Evolutionary conservation across 2,113 vertebrate species (phyloP), one percentile per base, ranked within the genome.

Genomic region (Sarotherodon lohbergeri): DNA sequence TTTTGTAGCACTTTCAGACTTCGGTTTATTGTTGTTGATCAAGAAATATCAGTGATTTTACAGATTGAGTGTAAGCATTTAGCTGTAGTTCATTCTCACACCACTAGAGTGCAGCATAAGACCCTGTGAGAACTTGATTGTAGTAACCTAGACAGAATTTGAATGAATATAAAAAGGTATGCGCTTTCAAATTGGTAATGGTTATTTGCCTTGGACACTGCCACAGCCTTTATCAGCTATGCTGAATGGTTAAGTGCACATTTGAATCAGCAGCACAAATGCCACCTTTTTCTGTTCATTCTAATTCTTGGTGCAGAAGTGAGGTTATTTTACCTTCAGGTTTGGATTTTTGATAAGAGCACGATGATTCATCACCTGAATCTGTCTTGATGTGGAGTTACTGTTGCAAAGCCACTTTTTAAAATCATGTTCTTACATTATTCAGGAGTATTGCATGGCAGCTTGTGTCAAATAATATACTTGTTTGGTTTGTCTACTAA

Each of bases 81-180:
- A 61, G 12, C 7, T 95, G 91, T 82, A 91, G 52, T 94, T 92
- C 78, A 83, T 82, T 36, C 19, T 52, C n/a, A 56, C 27, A 56
- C 95, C 95, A 93, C 89, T 82, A 94, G 94, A 91, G 46, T 63
- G 94, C 94, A 96, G 90, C 80, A 88, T 66, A 41, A 19, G 27
- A 71, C 82, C 57, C 54, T 9, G 12, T 90, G 5, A 89, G 41
- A 63, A 34, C 3, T 10, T 6, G 6, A 16, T 29, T 29, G 7
- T 16, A 14, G 8, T 19, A 10, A 16, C 3, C 4, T n/a, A 66
- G 13, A 19, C 34, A 13, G 61, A 84, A 82, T 86, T 89, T 82
- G 54, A 87, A 84, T 84, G 66, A 29, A 90, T 88, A 63, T 78
- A 76, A 90, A 87, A 59, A 84, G 22, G 16, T 34, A 16, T 36